Evolutionary conservation across 2,113 vertebrate species (phyloP), one percentile per base, ranked within the genome.

Genomic region (Grallaria varia): DNA sequence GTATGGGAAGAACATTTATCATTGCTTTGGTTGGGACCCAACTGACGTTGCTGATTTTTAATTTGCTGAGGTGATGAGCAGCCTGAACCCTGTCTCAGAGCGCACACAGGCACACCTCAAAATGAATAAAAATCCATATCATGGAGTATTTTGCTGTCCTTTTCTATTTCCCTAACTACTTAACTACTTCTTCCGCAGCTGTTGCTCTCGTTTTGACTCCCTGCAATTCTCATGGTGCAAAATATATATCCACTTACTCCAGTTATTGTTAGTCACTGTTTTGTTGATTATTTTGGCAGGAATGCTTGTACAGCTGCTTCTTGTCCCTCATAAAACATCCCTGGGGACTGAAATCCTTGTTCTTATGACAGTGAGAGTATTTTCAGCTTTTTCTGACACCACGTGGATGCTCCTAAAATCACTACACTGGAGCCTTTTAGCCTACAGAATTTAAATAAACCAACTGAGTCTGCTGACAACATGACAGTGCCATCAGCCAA

Each of bases 231-330:
- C 44, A 69, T 33, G 69, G 45, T 76, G 45, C 60, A 66, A 89
- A 82, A 60, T 60, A 78, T 2, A 76, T 20, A 72, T 12, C 40
- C 12, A 10, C 30, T 63, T 62, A 58, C 30, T 95, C 30, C 45
- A 67, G 27, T 90, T 89, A 73, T 62, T 91, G 39, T 55, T 62
- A 71, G 52, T 80, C 86, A 45, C 58, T 45, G 37, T 63, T 94
- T 91, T 87, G 58, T 68, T 89, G 44, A 58, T 91, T 91, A 64
- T 93, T 95, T 93, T 97, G 81, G 89, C 91, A 84, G 69, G 49
- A 73, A 84, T 76, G 42, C 17, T 84, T 78, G 56, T 56, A 49
- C 80, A 97, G 86, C 93, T 95, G 91, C 56, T 92, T 74, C 35
- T 91, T 50, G 63, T 74, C 42, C 77, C 67, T 81, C 68, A 52